Percentiles rank a stretch among this genome's conserved stretches.
Evolutionary conservation across 2,113 vertebrate genomes (phyloP).

Genomic region (Indicator maculatus): DNA sequence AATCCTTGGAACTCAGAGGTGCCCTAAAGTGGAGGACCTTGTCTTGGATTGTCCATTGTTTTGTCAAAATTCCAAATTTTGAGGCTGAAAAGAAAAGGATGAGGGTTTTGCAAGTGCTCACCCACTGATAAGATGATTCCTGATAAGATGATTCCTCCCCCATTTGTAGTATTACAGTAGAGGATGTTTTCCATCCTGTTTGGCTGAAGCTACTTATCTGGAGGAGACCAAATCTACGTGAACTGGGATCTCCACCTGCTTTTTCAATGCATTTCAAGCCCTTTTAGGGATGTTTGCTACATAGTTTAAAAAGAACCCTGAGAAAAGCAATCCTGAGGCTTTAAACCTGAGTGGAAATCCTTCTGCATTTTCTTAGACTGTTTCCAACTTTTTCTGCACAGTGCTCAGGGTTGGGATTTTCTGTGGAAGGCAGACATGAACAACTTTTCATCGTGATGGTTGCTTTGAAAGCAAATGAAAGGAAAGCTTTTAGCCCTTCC

Average conservation of each 20-base stretch:
- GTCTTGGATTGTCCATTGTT: accelerated
- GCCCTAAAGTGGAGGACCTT: background rate
- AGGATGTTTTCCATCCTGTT: background rate
- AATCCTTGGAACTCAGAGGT: accelerated
- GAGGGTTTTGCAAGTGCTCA: background rate
- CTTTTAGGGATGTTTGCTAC: background rate
- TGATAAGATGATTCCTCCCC: background rate
- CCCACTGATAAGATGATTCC: background rate
- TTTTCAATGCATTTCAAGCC: background rate
- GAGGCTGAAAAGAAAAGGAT: background rate
- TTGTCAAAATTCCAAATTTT: background rate
- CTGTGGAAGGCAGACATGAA: background rate
- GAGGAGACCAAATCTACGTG: background rate
- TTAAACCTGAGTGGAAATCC: background rate
- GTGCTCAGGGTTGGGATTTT: background rate
- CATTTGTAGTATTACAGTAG: background rate
- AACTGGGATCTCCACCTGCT: background rate
- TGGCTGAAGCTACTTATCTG: background rate
- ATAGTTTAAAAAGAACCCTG: background rate
- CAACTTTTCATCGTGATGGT: background rate
- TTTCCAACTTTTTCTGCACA: background rate
- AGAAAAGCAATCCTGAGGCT: background rate
- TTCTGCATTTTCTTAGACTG: background rate
- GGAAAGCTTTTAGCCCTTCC: background rate
- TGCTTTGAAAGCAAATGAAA: background rate